Evolutionary conservation across 1,140 invertebrate genomes (phyloP).

Genomic region (Drosophila biarmipes): DNA sequence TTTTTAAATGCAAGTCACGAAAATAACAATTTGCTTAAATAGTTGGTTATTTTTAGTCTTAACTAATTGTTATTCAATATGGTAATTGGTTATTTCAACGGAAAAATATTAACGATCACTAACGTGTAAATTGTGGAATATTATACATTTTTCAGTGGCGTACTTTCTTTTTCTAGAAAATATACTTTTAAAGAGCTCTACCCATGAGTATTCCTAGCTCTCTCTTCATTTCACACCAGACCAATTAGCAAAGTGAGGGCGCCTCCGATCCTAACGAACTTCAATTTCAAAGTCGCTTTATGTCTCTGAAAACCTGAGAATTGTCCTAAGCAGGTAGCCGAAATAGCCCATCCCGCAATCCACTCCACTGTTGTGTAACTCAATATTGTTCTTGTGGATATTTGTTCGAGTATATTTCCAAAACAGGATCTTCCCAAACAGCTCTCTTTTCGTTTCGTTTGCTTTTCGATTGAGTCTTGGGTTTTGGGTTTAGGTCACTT

Average conservation of each 20-base stretch:
- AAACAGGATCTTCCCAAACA: slow-evolving; percentile 65
- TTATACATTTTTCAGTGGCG: too few species aligned
- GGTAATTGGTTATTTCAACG: background rate
- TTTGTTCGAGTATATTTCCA: slow-evolving; percentile 36
- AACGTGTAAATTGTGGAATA: too few species aligned
- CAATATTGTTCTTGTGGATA: slow-evolving; percentile 71
- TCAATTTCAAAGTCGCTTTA: slow-evolving; percentile 49
- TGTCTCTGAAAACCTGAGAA: slow-evolving; percentile 21
- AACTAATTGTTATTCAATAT: background rate
- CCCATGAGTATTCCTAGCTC: background rate
- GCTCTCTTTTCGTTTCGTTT: slow-evolving; percentile 17
- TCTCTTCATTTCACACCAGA: slow-evolving; percentile 9
- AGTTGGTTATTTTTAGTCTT: background rate
- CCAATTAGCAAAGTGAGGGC: slow-evolving; percentile 62
- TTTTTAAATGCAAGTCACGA: background rate
- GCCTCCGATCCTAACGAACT: slow-evolving; percentile 39
- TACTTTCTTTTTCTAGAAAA: background rate
- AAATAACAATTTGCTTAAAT: background rate
- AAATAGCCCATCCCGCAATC: slow-evolving; percentile 33
- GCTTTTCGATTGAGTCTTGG: slow-evolving; percentile 25
- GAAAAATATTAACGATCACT: background rate
- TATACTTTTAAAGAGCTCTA: too few species aligned
- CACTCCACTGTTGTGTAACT: slow-evolving; percentile 61
- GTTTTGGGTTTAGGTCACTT: slow-evolving; percentile 46
- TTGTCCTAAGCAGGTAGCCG: slow-evolving; percentile 56